Evolutionary conservation across 2,113 vertebrate species (phyloP).

Genomic region (Alaudala cheleensis): DNA sequence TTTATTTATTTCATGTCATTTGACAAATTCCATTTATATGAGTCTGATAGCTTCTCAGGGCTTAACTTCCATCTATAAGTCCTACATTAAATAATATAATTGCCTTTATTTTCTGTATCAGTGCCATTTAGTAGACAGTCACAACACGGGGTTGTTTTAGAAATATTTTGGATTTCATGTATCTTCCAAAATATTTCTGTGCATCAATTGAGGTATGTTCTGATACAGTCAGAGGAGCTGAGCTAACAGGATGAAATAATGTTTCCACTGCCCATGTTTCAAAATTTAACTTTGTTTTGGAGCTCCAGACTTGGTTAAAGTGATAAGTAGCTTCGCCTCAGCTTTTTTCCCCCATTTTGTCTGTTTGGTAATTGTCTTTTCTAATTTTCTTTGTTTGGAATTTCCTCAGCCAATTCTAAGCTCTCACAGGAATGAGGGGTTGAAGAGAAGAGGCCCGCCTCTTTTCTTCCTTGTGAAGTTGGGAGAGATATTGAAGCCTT

Average conservation of each 20-base stretch:
- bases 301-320: neutral
- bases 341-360: neutral
- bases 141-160: neutral
- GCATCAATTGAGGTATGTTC: neutral
- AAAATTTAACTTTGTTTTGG: neutral
- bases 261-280: neutral
- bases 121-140: neutral
- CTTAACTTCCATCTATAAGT: neutral
- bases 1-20: neutral
- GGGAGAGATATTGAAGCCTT: neutral
- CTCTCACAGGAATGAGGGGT: neutral
- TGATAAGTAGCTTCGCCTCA: neutral
- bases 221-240: neutral
- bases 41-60: neutral
- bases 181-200: neutral
- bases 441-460: neutral
- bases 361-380: neutral
- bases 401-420: neutral
- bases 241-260: neutral
- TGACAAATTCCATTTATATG: neutral
- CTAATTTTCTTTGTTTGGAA: neutral
- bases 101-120: neutral
- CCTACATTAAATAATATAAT: neutral
- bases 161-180: neutral
- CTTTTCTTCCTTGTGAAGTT: neutral